phyloP scores from a whole-genome alignment of 2,888 invertebrate species.

The Muscina levida region DNA sequence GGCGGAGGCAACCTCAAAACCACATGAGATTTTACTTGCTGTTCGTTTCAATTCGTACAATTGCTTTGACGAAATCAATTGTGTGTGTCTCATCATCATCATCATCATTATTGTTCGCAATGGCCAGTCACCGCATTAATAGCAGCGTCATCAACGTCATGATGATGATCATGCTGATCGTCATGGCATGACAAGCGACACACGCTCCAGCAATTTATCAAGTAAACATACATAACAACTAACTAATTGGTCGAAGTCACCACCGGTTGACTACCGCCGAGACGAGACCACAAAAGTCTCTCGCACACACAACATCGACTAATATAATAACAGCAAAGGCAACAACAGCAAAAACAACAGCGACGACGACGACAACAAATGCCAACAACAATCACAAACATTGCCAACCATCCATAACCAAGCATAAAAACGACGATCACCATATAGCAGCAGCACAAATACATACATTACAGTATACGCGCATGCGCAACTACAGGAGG shows the following conservation, averaged over 20 bases:
- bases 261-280: slow-evolving; percentile 32
- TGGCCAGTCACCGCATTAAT: neutral
- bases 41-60: too few species aligned
- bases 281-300: slow-evolving; percentile 43
- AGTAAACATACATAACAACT: slow-evolving; percentile 60
- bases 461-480: neutral
- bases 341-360: too few species aligned
- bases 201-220: slow-evolving; percentile 64
- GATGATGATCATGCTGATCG: slow-evolving; percentile 5
- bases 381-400: slow-evolving; percentile 6
- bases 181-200: slow-evolving; percentile 63
- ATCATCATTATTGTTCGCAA: neutral
- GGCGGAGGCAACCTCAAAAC: too few species aligned
- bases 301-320: slow-evolving; percentile 3
- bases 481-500: neutral
- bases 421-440: slow-evolving; percentile 18
- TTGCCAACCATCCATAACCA: slow-evolving; percentile 35
- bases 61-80: neutral
- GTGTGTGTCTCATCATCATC: neutral
- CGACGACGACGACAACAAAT: too few species aligned
- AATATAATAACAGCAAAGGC: neutral
- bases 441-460: neutral
- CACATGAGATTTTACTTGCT: too few species aligned
- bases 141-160: neutral
- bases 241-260: slow-evolving; percentile 63